Evolutionary conservation across 2,888 invertebrate genomes (phyloP).

Genomic region (Stenurella melanura): DNA sequence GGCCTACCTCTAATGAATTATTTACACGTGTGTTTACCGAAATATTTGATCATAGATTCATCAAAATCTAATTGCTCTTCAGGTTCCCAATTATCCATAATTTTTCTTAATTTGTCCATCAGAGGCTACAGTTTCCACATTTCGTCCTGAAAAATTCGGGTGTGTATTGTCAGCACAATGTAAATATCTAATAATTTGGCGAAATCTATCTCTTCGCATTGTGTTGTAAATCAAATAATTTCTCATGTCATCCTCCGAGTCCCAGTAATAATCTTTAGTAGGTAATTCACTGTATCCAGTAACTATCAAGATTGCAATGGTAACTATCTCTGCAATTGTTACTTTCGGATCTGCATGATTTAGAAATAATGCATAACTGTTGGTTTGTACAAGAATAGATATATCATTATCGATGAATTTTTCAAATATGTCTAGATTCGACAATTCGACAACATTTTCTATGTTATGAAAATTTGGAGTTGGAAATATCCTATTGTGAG

Average conservation of each 20-base stretch:
- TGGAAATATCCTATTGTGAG: background rate
- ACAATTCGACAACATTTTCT: too few relatives aligned
- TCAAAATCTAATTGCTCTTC: too few relatives aligned
- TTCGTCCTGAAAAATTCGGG: slow-evolving; percentile 50
- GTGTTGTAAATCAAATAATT: slow-evolving; percentile 42
- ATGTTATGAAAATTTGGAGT: background rate
- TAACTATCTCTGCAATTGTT: slow-evolving; percentile 25
- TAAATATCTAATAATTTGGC: too few relatives aligned
- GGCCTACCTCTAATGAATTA: too few relatives aligned
- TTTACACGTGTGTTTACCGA: too few relatives aligned
- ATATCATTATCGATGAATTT: slow-evolving; percentile 37
- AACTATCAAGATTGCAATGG: slow-evolving; percentile 31
- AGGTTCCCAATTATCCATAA: slow-evolving; percentile 50
- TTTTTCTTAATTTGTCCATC: slow-evolving; percentile 49
- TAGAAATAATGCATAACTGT: slow-evolving; percentile 39
- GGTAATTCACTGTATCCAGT: slow-evolving; percentile 29
- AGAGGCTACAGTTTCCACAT: slow-evolving; percentile 51
- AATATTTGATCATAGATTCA: too few relatives aligned
- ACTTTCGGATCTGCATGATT: too few relatives aligned
- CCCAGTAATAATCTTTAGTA: slow-evolving; percentile 34
- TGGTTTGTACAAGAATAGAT: slow-evolving; percentile 27
- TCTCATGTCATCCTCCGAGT: slow-evolving; percentile 27
- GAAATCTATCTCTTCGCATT: too few relatives aligned
- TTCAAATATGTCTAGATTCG: slow-evolving; percentile 28
- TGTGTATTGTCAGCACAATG: too few relatives aligned